A percentile compares a stretch with the other conserved stretches of the same genome.
phyloP scores from a whole-genome alignment of 2,113 vertebrate genomes.

The Pan paniscus region DNA sequence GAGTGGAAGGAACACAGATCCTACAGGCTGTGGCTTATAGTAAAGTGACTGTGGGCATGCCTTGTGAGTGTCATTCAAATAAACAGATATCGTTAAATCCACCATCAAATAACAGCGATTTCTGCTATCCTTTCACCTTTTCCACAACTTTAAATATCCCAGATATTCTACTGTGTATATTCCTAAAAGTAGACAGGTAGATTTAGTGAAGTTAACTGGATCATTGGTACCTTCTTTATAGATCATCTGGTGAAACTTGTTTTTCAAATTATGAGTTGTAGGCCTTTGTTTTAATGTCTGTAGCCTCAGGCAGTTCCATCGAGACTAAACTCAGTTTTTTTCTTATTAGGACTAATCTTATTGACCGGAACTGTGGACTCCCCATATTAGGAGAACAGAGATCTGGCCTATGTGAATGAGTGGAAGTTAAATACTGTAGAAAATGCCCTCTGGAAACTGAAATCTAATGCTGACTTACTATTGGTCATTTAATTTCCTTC shows the following conservation, averaged over 20 bases:
- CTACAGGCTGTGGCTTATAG: too few species aligned
- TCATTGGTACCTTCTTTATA: too few species aligned
- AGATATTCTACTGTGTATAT: too few species aligned
- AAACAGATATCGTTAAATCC: too few species aligned
- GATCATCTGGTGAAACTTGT: background rate
- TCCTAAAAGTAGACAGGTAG: too few species aligned
- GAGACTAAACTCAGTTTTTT: background rate
- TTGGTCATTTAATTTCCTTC: background rate
- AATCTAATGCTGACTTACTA: conserved; percentile 14
- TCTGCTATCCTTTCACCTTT: too few species aligned
- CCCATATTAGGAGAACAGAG: background rate
- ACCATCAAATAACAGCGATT: too few species aligned
- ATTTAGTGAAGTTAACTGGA: too few species aligned
- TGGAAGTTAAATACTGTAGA: background rate
- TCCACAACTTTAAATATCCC: too few species aligned
- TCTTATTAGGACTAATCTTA: background rate
- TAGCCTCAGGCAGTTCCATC: background rate
- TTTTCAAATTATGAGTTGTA: background rate
- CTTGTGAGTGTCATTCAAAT: too few species aligned
- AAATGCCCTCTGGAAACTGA: background rate
- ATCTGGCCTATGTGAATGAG: background rate
- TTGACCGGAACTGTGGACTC: background rate
- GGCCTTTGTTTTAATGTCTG: background rate
- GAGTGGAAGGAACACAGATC: too few species aligned
- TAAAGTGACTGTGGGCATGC: too few species aligned